phyloP scores from a whole-genome alignment of 2,113 vertebrate species.

The Pelusios castaneus region DNA sequence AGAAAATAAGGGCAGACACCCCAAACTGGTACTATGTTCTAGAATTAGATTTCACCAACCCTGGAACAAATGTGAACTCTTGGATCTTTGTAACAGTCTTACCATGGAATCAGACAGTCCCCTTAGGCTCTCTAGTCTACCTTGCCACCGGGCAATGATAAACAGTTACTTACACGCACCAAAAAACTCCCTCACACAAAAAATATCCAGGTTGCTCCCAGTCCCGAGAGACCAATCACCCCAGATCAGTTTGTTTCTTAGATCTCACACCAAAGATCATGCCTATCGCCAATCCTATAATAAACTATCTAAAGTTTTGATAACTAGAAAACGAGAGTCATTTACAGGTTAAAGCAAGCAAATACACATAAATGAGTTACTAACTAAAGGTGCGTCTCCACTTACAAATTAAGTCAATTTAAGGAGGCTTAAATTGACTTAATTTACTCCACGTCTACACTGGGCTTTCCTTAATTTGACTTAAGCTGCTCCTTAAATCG shows the following conservation, averaged over 20 bases:
- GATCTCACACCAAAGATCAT: background rate
- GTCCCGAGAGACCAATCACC: background rate
- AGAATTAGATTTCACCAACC: background rate
- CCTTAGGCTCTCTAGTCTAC: background rate
- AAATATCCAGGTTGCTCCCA: background rate
- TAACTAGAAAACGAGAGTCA: background rate
- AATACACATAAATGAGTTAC: background rate
- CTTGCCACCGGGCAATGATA: background rate
- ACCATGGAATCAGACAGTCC: background rate
- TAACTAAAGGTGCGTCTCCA: no score
- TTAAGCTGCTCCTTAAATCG: no score
- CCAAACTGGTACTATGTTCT: background rate
- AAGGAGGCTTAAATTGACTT: no score
- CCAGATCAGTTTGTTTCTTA: background rate
- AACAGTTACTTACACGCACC: background rate
- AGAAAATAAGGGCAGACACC: no score
- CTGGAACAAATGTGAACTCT: background rate
- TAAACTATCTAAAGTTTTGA: background rate
- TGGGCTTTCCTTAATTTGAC: no score
- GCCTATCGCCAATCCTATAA: background rate
- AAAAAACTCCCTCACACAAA: background rate
- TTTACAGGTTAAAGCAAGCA: background rate
- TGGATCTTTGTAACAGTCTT: background rate
- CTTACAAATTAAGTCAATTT: no score
- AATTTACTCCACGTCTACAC: no score